Evolutionary conservation across 2,113 vertebrate species (phyloP).

Genomic region (Tragelaphus buxtoni): DNA sequence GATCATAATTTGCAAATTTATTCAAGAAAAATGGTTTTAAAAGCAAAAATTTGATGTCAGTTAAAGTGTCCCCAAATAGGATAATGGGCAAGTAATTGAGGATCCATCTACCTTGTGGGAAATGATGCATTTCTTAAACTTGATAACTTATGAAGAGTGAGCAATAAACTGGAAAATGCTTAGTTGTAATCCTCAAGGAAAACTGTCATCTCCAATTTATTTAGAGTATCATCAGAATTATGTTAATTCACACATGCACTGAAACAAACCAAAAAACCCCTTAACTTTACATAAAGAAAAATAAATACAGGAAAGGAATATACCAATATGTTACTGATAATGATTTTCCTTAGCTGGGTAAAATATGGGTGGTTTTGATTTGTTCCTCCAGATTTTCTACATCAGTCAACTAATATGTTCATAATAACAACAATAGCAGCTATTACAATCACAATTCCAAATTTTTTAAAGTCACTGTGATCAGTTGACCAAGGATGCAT

Average conservation of each 20-base stretch:
- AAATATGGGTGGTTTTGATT: not conserved
- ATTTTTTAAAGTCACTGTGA: not conserved
- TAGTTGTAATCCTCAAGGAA: not conserved
- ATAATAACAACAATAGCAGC: not conserved
- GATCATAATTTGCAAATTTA: not conserved
- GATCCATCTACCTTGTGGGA: not conserved
- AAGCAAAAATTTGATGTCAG: not conserved
- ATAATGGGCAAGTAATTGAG: not conserved
- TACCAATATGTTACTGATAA: not conserved
- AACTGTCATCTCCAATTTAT: conserved; percentile 12
- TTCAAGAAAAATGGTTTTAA: not conserved
- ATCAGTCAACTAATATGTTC: not conserved
- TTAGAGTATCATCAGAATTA: conserved; percentile 2
- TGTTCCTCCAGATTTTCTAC: not conserved
- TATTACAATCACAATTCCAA: not conserved
- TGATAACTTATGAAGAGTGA: not conserved
- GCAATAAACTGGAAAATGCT: not conserved
- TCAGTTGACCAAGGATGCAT: too few species aligned
- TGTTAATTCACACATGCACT: not conserved
- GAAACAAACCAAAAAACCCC: not conserved
- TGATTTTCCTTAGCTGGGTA: not conserved
- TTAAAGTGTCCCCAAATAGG: not conserved
- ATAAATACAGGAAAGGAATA: not conserved
- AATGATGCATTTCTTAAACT: not conserved
- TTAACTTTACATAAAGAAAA: not conserved